A percentile compares a stretch with the other conserved stretches of the same genome.
Evolutionary conservation across 2,888 invertebrate species (phyloP).

Genomic region (Tanytarsus gracilentus): DNA sequence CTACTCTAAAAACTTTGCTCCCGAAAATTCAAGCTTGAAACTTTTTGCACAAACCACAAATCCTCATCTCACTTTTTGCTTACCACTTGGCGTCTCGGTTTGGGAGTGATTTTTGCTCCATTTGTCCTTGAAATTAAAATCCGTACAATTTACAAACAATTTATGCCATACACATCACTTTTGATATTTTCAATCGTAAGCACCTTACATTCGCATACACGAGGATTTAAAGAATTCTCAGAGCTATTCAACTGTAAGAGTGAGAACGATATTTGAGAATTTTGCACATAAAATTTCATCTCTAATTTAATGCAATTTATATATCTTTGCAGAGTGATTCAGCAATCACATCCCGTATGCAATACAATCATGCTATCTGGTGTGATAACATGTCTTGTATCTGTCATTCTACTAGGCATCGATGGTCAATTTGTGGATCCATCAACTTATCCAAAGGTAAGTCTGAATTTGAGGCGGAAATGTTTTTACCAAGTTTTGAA

Average conservation of each 20-base stretch:
- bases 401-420: slow-evolving; percentile 80
- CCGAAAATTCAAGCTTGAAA: no score
- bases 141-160: no score
- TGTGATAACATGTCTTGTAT: slow-evolving; percentile 82
- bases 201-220: background rate
- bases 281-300: background rate
- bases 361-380: slow-evolving; percentile 95
- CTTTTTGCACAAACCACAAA: no score
- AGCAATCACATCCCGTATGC: slow-evolving; percentile 93
- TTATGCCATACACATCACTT: no score
- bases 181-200: no score
- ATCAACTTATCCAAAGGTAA: slow-evolving; percentile 55
- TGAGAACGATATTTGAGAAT: background rate
- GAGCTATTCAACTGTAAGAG: background rate
- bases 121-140: no score
- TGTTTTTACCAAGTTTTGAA: no score
- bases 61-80: no score
- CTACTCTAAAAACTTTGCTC: no score
- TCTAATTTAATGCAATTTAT: background rate
- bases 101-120: no score
- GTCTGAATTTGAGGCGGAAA: background rate
- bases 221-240: no score
- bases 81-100: no score
- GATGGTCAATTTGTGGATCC: slow-evolving; percentile 76
- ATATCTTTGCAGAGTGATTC: slow-evolving; percentile 73